Evolutionary conservation across 1,140 invertebrate species (phyloP).

Genomic region (Rhizoglyphus robini): DNA sequence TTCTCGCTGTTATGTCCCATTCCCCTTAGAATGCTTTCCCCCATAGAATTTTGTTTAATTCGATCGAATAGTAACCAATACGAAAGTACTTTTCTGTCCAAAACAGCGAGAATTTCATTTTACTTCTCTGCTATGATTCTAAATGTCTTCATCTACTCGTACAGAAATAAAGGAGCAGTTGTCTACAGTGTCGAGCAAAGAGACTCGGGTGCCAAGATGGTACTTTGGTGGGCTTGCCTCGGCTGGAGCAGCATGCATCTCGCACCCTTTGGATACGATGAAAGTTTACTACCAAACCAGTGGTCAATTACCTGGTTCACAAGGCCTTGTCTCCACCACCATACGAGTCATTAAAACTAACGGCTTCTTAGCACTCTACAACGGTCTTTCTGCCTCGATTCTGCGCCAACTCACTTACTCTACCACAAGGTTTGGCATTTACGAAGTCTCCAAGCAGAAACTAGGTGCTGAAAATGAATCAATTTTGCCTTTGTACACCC

Average conservation of each 20-base stretch:
- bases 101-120: background rate
- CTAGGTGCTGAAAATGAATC: slow-evolving; percentile 31
- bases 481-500: slow-evolving; percentile 49
- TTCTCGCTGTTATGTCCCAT: no score
- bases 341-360: slow-evolving; percentile 59
- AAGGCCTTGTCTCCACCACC: slow-evolving; percentile 53
- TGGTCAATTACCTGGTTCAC: slow-evolving; percentile 38
- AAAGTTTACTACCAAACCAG: slow-evolving; percentile 98
- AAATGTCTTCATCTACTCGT: background rate
- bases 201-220: slow-evolving; percentile 46
- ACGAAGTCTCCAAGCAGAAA: slow-evolving; percentile 60
- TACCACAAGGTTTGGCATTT: slow-evolving; percentile 89
- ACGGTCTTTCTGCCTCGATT: slow-evolving; percentile 88
- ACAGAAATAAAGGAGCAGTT: slow-evolving; percentile 10
- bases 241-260: slow-evolving; percentile 85
- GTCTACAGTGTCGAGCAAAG: background rate
- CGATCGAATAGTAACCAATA: no score
- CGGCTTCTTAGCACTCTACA: slow-evolving; percentile 82
- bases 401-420: slow-evolving; percentile 91
- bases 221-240: slow-evolving; percentile 92
- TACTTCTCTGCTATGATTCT: no score
- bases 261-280: slow-evolving; percentile 91
- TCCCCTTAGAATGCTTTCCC: no score
- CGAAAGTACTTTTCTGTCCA: no score
- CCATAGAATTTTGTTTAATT: no score